Evolutionary conservation across 2,888 invertebrate species (phyloP), one percentile per base, ranked within the genome.

Genomic region (Perizoma affinitatum): DNA sequence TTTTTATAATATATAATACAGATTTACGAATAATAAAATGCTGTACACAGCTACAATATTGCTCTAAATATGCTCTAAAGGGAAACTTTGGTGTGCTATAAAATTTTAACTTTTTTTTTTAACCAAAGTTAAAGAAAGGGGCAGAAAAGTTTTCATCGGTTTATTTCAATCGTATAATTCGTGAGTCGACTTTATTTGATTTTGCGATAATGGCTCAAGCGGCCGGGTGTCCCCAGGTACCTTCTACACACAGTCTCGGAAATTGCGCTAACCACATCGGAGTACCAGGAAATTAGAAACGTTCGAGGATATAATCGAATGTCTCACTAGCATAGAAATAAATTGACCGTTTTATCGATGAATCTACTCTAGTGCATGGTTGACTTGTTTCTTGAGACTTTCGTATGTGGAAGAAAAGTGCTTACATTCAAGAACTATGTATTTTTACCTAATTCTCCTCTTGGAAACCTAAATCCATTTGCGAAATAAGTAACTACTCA

Each of bases 261-360:
- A 92, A 92, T 92, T 91, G 88, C 86, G 87, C 88, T 91, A 90
- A 89, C 90, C 90, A 88, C 88, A 87, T 87, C 87, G 84, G 83
- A 85, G 81, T 82, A 85, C 84, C 91, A 90, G 91, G 92, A 92
- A 92, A 92, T 92, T 92, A 92, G 90, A 89, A 91, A 90, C 85
- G 90, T 88, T 90, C 82, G 83, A 85, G 86, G 84, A 83, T 88
- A 85, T 90, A 88, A 91, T 90, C 90, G 89, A 90, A 91, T 89
- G 86, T 87, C 85, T 83, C 75, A 78, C 78, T 79, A 80, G 79
- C 77, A 79, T 78, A 79, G 83, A 84, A 84, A 84, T 85, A 86
- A 83, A 87, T 80, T 82, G 77, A 72, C 71, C 76, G 57, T 67
- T 68, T 68, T 78, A 79, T 84, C 80, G 73, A 67, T 70, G 70